Percentiles rank a stretch among this genome's conserved stretches.
phyloP scores from a whole-genome alignment of 2,113 vertebrate species.

The Engraulis encrasicolus region DNA sequence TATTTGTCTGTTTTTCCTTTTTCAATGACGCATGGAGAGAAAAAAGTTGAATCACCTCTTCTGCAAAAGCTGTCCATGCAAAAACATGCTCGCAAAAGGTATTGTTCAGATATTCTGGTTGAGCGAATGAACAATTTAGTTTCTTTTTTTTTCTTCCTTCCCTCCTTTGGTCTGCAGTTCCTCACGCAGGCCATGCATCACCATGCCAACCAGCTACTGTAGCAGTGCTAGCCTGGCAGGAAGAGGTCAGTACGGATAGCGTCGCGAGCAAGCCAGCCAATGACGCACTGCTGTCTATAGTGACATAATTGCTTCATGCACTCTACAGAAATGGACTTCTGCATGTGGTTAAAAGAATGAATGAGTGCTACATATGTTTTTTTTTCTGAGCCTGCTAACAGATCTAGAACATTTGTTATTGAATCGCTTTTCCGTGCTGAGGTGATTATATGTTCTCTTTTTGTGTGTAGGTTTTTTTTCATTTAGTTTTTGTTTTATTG shows the following conservation, averaged over 20 bases:
- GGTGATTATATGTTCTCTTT: too few relatives aligned
- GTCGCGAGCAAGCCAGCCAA: not conserved
- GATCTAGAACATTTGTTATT: too few relatives aligned
- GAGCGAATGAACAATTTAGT: not conserved
- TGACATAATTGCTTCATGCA: conserved; percentile 16
- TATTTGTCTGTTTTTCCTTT: too few relatives aligned
- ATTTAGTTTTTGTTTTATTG: too few relatives aligned
- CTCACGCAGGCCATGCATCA: not conserved
- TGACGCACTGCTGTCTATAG: conserved; percentile 32
- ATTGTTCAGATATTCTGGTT: not conserved
- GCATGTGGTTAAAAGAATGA: not conserved
- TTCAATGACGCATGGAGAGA: too few relatives aligned
- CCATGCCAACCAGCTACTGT: conserved; percentile 49
- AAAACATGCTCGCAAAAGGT: not conserved
- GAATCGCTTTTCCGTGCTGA: too few relatives aligned
- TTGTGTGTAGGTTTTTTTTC: too few relatives aligned
- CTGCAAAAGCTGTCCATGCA: not conserved
- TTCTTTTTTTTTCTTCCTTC: not conserved
- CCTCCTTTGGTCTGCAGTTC: not conserved
- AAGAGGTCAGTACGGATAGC: conserved; percentile 22
- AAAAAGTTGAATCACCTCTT: too few relatives aligned
- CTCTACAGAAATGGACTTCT: conserved; percentile 10
- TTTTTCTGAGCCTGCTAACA: too few relatives aligned
- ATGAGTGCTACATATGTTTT: too few relatives aligned
- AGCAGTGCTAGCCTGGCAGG: not conserved